These are phyloP conservation scores for Lacanobia oleracea DNA, from an alignment of 2,888 invertebrate genomes.

Conservation along the genomic window DNA sequence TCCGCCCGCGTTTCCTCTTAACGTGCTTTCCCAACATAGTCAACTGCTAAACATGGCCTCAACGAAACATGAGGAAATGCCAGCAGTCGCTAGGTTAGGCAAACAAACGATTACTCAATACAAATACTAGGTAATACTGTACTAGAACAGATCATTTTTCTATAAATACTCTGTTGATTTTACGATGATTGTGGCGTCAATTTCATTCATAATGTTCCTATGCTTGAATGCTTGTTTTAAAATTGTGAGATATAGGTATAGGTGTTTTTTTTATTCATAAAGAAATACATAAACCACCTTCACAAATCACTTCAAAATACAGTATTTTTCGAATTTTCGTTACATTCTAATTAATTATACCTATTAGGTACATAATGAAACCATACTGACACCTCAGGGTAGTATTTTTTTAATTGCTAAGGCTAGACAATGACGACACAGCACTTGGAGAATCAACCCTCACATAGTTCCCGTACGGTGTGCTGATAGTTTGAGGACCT, in stretches of 20 bases:
- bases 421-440: constrained; percentile 38
- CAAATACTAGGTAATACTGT: constrained; percentile 1
- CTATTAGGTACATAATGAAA: neutral
- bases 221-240: neutral
- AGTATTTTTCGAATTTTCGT: neutral
- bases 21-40: neutral
- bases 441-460: constrained; percentile 66
- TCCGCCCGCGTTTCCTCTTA: too few species aligned
- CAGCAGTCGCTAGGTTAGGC: constrained; percentile 17
- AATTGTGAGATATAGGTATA: too few species aligned
- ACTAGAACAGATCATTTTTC: neutral
- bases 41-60: constrained; percentile 5
- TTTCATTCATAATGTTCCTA: neutral
- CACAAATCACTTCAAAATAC: neutral
- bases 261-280: too few species aligned
- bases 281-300: neutral
- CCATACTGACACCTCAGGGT: neutral
- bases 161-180: neutral
- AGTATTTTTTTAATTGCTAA: constrained; percentile 20
- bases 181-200: neutral
- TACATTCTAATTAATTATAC: neutral
- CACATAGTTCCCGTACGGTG: constrained; percentile 84
- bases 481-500: constrained; percentile 83
- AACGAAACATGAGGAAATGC: constrained; percentile 5
- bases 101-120: constrained; percentile 2